Base-by-base conservation (phyloP, 2,113 vertebrate genomes). In the Salvelinus namaycush region DNA sequence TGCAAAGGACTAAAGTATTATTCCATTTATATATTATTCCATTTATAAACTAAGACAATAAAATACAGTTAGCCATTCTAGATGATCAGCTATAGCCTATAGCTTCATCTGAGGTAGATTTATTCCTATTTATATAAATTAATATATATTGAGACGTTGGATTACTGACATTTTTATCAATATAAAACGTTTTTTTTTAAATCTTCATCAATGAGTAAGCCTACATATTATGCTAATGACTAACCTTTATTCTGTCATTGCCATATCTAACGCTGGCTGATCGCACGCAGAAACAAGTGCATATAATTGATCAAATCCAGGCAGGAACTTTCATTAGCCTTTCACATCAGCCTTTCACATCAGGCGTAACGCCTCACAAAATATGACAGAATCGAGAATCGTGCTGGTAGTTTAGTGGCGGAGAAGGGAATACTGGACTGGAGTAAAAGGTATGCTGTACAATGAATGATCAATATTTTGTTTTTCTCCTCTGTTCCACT, bases 381-480 rank as follows among this genome's bases (percentile, higher is more conserved):
- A 67, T 13, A 14, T 1, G 34, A 39, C 57, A 51, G 66, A 22
- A 68, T 69, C 18, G 12, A 51, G 29, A 20, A 49, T 48, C 70
- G 34, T 34, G 51, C 70, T 31, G 31, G 34, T 29, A 72, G 65
- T n/a, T 22, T 59, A 70, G 65, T 48, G 8, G 76, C 59, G 62
- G 74, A 64, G 75, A 66, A 54, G 54, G 54, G 54, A 20, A 14
- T 16, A 20, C 54, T 57, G 54, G 72, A 57, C 59, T 69, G 76
- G 51, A 62, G 81, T 83, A 81, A 85, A 81, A 90, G 83, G 81
- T 81, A 80, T 72, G 76, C 26, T 29, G 6, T 6, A 83, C 68
- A 78, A 82, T 73, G 74, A 64, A 72, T 85, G 79, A 91, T 91
- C 86, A 87, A 89, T 91, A 76, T 81, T 62, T 83, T 34, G 49